Conservation (phyloP, 1,140 invertebrate genomes). For the Apolygus lucorum region DNA sequence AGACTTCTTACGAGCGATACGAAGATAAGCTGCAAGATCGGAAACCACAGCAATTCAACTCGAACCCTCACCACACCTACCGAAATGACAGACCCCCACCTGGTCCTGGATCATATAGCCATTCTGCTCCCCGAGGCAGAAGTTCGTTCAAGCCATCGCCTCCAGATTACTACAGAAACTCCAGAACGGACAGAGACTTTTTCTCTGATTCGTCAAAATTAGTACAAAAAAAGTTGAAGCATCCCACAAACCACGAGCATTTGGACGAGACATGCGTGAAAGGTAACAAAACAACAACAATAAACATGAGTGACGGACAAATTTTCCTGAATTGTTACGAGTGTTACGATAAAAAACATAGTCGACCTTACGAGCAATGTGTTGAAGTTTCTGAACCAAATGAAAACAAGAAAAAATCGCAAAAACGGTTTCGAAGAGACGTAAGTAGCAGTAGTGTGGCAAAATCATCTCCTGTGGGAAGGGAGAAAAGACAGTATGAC, state of each 20-base stretch:
- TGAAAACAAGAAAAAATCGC: conserved; percentile 33
- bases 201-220: background rate
- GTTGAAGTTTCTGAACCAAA: conserved; percentile 37
- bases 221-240: background rate
- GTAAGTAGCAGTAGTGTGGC: conserved; percentile 16
- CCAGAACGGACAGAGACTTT: background rate
- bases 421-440: conserved; percentile 20
- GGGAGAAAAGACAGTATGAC: conserved; percentile 28
- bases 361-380: conserved; percentile 43
- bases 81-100: background rate
- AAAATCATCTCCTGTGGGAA: conserved; percentile 3
- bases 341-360: conserved; percentile 43
- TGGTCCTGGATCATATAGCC: background rate
- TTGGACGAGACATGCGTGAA: background rate
- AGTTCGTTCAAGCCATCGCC: background rate
- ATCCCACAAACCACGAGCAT: background rate
- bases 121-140: background rate
- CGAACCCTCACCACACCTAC: background rate
- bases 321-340: conserved; percentile 42
- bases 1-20: background rate
- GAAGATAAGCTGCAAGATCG: background rate
- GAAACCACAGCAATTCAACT: background rate
- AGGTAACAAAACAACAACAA: background rate
- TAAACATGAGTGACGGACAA: background rate
- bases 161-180: background rate